phyloP scores from a whole-genome alignment of 2,888 invertebrate species.

The Aromia moschata region DNA sequence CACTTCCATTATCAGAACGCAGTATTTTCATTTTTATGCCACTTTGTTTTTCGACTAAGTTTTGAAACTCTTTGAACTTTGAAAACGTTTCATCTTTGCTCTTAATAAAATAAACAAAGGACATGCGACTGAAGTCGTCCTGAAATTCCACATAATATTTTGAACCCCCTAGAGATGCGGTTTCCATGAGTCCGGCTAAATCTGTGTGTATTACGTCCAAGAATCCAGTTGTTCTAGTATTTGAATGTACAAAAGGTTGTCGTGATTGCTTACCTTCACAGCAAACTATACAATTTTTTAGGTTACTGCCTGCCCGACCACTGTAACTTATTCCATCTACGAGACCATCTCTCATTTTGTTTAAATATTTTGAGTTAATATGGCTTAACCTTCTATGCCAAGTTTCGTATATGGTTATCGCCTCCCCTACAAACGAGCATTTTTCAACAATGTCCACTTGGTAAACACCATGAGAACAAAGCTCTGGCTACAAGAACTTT shows the following conservation, averaged over 20 bases:
- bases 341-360: constrained; percentile 26
- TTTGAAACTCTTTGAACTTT: constrained; percentile 47
- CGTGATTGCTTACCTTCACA: constrained; percentile 26
- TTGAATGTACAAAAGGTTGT: constrained; percentile 13
- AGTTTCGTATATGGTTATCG: constrained; percentile 38
- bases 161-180: constrained; percentile 13
- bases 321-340: constrained; percentile 9
- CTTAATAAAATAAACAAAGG: constrained; percentile 14
- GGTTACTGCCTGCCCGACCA: constrained; percentile 3
- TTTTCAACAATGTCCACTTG: constrained; percentile 28
- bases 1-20: constrained; percentile 44
- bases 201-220: constrained; percentile 20
- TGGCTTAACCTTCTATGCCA: constrained; percentile 27
- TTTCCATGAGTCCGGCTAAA: constrained; percentile 27
- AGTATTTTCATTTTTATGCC: constrained; percentile 45
- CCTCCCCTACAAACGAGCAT: constrained; percentile 26
- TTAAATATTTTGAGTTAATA: constrained; percentile 25
- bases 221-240: constrained; percentile 15
- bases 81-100: constrained; percentile 20
- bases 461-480: constrained; percentile 32
- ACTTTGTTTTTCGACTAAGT: constrained; percentile 47
- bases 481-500: constrained; percentile 36
- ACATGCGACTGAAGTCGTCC: constrained; percentile 19
- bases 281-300: constrained; percentile 12
- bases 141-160: constrained; percentile 13